Percentiles rank a stretch among this genome's conserved stretches.
These are phyloP conservation scores for Panurus biarmicus DNA, from an alignment of 2,113 vertebrate species.

Conservation along the genomic window DNA sequence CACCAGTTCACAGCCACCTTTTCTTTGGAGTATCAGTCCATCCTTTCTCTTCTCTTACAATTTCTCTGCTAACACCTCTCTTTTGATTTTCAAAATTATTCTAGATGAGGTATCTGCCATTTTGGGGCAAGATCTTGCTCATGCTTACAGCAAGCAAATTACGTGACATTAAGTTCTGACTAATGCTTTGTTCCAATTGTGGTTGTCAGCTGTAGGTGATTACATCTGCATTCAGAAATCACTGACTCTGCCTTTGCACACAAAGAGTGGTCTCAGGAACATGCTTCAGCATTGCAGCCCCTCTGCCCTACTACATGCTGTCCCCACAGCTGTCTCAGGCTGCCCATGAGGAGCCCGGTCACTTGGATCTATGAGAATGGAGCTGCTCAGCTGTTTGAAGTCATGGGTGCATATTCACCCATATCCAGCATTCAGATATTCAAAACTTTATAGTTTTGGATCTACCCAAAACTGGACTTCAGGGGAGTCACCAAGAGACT, in stretches of 20 bases:
- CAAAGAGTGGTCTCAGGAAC: not conserved
- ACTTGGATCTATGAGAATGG: not conserved
- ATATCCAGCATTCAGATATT: not conserved
- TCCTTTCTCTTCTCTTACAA: not conserved
- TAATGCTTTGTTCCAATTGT: not conserved
- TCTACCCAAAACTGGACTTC: not conserved
- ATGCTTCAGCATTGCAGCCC: not conserved
- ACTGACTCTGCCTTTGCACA: not conserved
- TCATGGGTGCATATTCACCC: not conserved
- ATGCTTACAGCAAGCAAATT: not conserved
- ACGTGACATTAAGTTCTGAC: not conserved
- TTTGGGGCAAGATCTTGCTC: not conserved
- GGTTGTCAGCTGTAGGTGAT: not conserved
- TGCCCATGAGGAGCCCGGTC: not conserved
- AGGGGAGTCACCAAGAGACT: not conserved
- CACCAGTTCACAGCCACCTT: not conserved
- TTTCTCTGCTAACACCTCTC: not conserved
- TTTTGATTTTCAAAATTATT: not conserved
- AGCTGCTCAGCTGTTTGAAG: not conserved
- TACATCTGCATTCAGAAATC: not conserved
- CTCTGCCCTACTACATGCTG: not conserved
- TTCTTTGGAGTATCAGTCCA: not conserved
- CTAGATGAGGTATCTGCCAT: not conserved
- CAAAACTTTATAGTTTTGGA: not conserved
- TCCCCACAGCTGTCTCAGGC: not conserved